Conservation (phyloP, 2,888 invertebrate genomes). For the Clitarchus hookeri region DNA sequence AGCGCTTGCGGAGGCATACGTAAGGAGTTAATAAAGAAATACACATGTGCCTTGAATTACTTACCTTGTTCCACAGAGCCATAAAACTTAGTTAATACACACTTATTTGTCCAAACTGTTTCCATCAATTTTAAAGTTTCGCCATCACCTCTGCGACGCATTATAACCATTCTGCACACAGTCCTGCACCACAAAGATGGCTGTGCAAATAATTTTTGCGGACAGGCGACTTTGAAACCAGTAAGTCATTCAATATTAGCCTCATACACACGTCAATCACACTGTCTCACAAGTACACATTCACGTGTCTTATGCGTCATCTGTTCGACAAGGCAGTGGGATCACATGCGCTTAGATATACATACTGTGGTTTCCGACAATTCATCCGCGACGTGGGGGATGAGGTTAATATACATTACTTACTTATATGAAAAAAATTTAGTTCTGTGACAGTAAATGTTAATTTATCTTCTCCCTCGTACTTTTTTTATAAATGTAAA, state of each 20-base stretch:
- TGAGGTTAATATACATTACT: too few species aligned
- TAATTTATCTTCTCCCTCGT: too few species aligned
- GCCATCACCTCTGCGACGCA: not conserved
- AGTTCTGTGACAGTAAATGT: too few species aligned
- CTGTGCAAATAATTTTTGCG: not conserved
- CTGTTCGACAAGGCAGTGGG: not conserved
- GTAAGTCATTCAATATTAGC: not conserved
- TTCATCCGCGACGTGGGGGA: too few species aligned
- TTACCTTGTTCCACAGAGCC: too few species aligned
- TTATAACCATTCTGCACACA: constrained; percentile 9
- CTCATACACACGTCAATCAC: not conserved
- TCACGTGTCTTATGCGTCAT: not conserved
- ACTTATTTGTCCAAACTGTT: not conserved
- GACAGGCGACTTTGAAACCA: not conserved
- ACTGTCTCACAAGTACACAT: not conserved
- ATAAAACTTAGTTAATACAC: not conserved
- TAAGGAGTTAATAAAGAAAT: too few species aligned
- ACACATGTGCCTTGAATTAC: too few species aligned
- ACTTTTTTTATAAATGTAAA: too few species aligned
- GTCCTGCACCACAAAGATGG: not conserved
- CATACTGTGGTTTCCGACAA: too few species aligned
- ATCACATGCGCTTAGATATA: too few species aligned
- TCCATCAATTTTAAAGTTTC: not conserved
- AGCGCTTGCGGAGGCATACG: too few species aligned
- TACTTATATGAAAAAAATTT: too few species aligned